phyloP scores from a whole-genome alignment of 1,140 invertebrate species.

The Chlorops oryzae region DNA sequence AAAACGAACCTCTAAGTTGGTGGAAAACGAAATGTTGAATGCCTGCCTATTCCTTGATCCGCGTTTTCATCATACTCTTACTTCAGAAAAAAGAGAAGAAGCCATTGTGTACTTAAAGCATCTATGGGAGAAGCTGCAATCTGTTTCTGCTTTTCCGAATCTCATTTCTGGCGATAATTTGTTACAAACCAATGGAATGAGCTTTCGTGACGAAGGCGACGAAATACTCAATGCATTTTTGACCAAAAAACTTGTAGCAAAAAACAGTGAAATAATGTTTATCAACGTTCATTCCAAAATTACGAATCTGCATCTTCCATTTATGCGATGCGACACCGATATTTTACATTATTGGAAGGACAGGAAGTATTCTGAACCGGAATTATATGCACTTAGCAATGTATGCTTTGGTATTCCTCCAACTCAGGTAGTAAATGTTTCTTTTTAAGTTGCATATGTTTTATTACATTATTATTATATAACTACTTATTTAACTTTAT shows the following conservation, averaged over 20 bases:
- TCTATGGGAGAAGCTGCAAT: conserved; percentile 10
- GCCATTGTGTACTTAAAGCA: conserved; percentile 7
- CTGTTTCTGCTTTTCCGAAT: too few species aligned
- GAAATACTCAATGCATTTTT: conserved; percentile 10
- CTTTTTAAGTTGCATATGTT: too few species aligned
- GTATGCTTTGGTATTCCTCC: conserved; percentile 15
- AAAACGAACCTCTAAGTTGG: neutral
- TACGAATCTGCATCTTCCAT: conserved; percentile 7
- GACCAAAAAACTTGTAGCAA: conserved; percentile 2
- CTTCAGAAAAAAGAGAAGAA: conserved; percentile 3
- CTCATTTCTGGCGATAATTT: too few species aligned
- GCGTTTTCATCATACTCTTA: conserved; percentile 13
- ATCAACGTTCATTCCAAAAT: conserved; percentile 11
- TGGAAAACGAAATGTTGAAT: neutral
- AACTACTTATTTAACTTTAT: too few species aligned
- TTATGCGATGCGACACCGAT: conserved; percentile 4
- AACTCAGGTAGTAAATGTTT: conserved; percentile 13
- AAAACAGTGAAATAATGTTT: too few species aligned
- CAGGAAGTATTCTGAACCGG: conserved; percentile 11
- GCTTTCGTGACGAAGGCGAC: conserved; percentile 8
- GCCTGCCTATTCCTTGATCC: conserved; percentile 14
- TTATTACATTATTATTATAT: too few species aligned
- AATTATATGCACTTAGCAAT: conserved; percentile 18
- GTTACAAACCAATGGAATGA: neutral
- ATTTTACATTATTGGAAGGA: conserved; percentile 14